Conservation (phyloP, 2,797 vertebrate species). For the Lycodopsis pacificus region DNA sequence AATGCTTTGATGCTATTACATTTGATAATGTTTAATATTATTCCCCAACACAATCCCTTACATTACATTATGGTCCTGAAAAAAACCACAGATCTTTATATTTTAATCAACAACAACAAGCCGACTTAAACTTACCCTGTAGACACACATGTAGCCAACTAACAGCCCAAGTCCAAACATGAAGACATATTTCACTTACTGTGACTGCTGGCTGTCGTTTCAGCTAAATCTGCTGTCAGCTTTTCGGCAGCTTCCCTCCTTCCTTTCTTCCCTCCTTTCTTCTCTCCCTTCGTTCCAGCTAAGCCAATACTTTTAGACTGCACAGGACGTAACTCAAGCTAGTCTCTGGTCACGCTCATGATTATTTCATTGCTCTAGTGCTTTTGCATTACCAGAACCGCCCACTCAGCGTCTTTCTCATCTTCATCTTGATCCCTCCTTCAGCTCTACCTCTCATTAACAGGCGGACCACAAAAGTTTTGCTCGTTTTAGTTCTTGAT, state of each 20-base stretch:
- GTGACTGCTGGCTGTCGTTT: conserved; percentile 27
- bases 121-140: not conserved
- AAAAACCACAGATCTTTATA: not conserved
- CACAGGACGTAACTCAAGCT: conserved; percentile 85
- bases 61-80: not conserved
- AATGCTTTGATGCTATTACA: not conserved
- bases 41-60: not conserved
- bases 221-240: conserved; percentile 47
- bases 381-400: conserved; percentile 75
- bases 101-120: conserved; percentile 9
- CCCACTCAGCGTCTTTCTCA: conserved; percentile 64
- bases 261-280: conserved; percentile 44
- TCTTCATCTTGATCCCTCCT: conserved; percentile 53
- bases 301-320: conserved; percentile 69
- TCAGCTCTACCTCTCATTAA: conserved; percentile 25
- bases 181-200: conserved; percentile 57
- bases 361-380: conserved; percentile 86
- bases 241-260: conserved; percentile 52
- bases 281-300: conserved; percentile 41
- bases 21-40: not conserved
- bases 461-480: not conserved
- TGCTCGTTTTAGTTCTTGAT: not conserved
- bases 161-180: not conserved
- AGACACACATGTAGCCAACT: not conserved
- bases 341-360: conserved; percentile 81